Conservation (phyloP, 2,797 vertebrate genomes). For the Hipposideros larvatus region DNA sequence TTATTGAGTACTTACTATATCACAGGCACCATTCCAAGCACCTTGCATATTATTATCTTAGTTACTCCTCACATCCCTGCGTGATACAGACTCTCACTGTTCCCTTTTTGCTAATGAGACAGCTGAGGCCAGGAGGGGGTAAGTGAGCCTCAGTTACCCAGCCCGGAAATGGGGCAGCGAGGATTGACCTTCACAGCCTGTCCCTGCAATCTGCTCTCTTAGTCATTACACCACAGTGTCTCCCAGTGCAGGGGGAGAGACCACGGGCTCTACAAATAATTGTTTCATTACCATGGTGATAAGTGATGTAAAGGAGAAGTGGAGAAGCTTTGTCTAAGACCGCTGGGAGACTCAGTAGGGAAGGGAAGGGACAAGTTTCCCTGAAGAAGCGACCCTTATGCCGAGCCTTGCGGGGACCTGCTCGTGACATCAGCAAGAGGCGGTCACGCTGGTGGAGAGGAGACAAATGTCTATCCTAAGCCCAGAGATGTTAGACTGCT, state of each 20-base stretch:
- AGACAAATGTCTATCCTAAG: background rate
- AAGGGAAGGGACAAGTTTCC: background rate
- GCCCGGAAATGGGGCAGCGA: background rate
- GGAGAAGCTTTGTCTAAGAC: background rate
- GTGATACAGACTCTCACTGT: background rate
- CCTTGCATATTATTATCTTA: background rate
- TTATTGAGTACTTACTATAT: background rate
- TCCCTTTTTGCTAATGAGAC: constrained; percentile 14
- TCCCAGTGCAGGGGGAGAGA: background rate
- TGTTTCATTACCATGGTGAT: constrained; percentile 20
- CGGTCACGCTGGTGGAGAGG: background rate
- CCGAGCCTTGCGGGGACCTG: background rate
- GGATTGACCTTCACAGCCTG: background rate
- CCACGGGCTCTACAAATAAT: constrained; percentile 37
- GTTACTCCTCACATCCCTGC: background rate
- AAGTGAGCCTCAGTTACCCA: background rate
- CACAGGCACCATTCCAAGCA: fast-evolving
- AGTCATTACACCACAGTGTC: background rate
- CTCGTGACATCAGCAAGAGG: background rate
- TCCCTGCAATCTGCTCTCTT: background rate
- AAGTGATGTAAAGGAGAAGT: background rate
- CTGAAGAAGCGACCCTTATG: background rate
- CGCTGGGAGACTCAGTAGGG: background rate
- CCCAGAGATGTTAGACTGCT: background rate
- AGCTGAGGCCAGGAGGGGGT: background rate